Conservation (phyloP, 1,140 invertebrate species). For the Ridgeia piscesae region DNA sequence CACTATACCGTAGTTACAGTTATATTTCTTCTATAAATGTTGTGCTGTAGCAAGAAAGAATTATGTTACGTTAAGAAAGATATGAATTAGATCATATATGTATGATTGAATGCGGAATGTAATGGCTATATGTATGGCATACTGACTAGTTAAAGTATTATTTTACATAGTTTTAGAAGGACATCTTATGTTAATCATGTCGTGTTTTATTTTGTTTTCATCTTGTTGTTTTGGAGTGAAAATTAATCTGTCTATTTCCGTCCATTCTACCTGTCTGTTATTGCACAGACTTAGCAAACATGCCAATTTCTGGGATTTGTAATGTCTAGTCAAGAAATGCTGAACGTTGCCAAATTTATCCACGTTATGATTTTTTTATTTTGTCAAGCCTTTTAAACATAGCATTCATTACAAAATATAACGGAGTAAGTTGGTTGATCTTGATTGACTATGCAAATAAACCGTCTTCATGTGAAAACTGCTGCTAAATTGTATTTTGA, state of each 20-base stretch:
- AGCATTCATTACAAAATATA: neutral
- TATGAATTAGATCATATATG: neutral
- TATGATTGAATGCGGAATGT: neutral
- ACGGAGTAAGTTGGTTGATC: neutral
- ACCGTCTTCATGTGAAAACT: neutral
- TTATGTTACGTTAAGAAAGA: neutral
- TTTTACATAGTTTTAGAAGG: neutral
- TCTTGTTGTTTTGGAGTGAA: neutral
- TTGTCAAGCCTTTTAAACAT: neutral
- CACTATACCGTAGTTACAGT: neutral
- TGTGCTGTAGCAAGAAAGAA: neutral
- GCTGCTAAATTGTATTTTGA: slow-evolving; percentile 1
- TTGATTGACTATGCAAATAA: neutral
- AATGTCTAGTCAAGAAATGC: neutral
- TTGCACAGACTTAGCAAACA: neutral
- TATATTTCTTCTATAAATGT: neutral
- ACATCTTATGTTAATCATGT: neutral
- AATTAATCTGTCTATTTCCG: neutral
- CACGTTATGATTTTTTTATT: neutral
- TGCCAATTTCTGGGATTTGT: neutral
- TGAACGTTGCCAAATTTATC: neutral
- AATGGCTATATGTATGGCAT: neutral
- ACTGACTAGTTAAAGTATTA: neutral
- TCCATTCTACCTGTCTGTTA: neutral
- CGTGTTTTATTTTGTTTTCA: neutral